Base-by-base conservation (phyloP, 2,113 vertebrate genomes). In the Microcebus murinus region DNA sequence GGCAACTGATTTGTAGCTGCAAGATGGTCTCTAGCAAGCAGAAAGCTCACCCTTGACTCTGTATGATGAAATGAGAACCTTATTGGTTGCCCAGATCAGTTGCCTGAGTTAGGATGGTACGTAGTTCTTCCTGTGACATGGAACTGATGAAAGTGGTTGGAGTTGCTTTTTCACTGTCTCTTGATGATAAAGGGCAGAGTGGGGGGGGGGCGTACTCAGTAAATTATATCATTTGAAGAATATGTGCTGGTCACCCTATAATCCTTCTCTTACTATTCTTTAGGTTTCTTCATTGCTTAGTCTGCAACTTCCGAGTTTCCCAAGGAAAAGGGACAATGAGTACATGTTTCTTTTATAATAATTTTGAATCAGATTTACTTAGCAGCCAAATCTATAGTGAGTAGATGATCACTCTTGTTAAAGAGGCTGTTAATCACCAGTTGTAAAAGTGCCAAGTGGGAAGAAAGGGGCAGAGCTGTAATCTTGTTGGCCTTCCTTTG, bases 371-470 rank as follows among this genome's bases (percentile, higher is more conserved):
- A 27, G 1, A 84, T 93, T 79, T 59, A 76, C 91, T 95, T 89
- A 91, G 80, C 73, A 27, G 95, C 89, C 82, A 85, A n/a, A 87
- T 96, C 80, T 84, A 9, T 11, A 65, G 73, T 36, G 68, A 92
- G 88, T 42, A 39, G 84, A 90, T n/a, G 52, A 91, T 89, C 67
- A 21, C 89, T 73, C 88, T 95, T 84, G 71, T 86, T 95, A 80
- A 93, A 95, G 93, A 89, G 73, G 95, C 89, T 92, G 91, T 86
- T 96, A 96, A 94, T 97, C 87, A 96, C 91, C n/a, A 45, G 68
- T 59, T 95, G 77, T 95, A 63, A 31, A 52, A 10, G 73, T 95
- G 94, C 93, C 91, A 91, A 94, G 59, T 23, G 25, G 61, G 68
- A 70, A 11, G 12, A 50, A 73, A 25, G 55, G 59, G 61, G 67